These are phyloP conservation scores for Halotydeus destructor DNA, from an alignment of 1,140 invertebrate genomes.

Conservation along the genomic window DNA sequence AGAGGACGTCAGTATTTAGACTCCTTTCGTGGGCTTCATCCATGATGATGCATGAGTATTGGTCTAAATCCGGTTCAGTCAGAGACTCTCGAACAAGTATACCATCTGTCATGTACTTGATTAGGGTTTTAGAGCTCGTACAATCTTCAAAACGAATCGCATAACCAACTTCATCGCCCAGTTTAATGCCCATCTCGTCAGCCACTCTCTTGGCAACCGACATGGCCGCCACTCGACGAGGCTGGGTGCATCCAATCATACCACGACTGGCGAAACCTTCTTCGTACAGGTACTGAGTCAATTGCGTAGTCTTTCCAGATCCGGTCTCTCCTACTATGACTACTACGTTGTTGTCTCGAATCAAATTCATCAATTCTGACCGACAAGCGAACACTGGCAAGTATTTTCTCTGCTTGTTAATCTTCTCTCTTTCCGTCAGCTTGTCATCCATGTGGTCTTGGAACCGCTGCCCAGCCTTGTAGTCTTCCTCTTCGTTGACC, in stretches of 20 bases:
- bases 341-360: constrained; percentile 82
- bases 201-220: constrained; percentile 95
- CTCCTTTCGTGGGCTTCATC: constrained; percentile 97
- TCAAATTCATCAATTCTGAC: constrained; percentile 75
- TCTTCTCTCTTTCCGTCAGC: constrained; percentile 39
- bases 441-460: constrained; percentile 50
- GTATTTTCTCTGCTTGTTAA: constrained; percentile 69
- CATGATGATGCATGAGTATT: constrained; percentile 94
- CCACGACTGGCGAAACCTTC: constrained; percentile 83
- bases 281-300: constrained; percentile 94
- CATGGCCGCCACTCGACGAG: constrained; percentile 91
- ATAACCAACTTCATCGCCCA: constrained; percentile 87
- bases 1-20: constrained; percentile 91
- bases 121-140: constrained; percentile 75
- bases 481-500: constrained; percentile 40
- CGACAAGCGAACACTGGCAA: constrained; percentile 88
- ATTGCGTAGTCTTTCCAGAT: constrained; percentile 93
- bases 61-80: constrained; percentile 77
- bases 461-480: constrained; percentile 78
- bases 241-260: constrained; percentile 85
- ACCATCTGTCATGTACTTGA: constrained; percentile 99
- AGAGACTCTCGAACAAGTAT: constrained; percentile 86
- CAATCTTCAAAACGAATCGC: constrained; percentile 99
- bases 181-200: constrained; percentile 79
- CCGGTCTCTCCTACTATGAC: constrained; percentile 97